A percentile compares a stretch with the other conserved stretches of the same genome.
Conservation (phyloP, 2,113 vertebrate genomes). For the Hepsetus odoe region DNA sequence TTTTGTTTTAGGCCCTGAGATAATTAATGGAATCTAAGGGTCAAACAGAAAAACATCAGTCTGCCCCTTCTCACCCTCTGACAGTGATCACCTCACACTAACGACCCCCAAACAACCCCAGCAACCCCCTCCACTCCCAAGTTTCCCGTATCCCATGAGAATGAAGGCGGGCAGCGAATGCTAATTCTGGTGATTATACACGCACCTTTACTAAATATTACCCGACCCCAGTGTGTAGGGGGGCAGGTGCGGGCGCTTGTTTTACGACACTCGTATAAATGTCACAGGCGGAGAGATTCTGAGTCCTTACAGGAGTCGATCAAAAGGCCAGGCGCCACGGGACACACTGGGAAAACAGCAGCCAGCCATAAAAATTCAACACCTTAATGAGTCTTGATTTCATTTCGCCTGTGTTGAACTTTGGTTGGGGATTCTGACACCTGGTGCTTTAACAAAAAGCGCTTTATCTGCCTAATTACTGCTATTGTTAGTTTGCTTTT, state of each 20-base stretch:
- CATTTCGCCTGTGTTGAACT: conserved; percentile 85
- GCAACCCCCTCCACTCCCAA: conserved; percentile 79
- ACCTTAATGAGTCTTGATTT: conserved; percentile 97
- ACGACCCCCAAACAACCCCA: conserved; percentile 81
- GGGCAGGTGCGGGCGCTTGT: conserved; percentile 89
- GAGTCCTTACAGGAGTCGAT: conserved; percentile 88
- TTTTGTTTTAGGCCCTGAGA: conserved; percentile 29
- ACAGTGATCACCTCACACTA: conserved; percentile 88
- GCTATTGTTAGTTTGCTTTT: conserved; percentile 79
- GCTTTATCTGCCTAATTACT: conserved; percentile 80
- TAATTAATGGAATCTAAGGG: conserved; percentile 71
- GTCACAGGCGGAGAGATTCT: conserved; percentile 87
- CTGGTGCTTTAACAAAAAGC: conserved; percentile 66
- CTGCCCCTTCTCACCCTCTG: conserved; percentile 85
- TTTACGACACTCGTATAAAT: conserved; percentile 99
- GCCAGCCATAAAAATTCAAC: conserved; percentile 93
- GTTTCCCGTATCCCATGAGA: conserved; percentile 84
- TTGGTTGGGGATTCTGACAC: conserved; percentile 80
- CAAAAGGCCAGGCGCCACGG: conserved; percentile 95
- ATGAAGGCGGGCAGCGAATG: conserved; percentile 89
- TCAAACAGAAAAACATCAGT: conserved; percentile 86
- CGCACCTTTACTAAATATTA: conserved; percentile 98
- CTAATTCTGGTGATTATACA: conserved; percentile 98
- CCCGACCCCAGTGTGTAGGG: conserved; percentile 81
- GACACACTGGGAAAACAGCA: conserved; percentile 95